Evolutionary conservation across 92 coral and sea anemone genomes (phyloP), one percentile per base, ranked within the genome.

Genomic region (Desmophyllum pertusum): DNA sequence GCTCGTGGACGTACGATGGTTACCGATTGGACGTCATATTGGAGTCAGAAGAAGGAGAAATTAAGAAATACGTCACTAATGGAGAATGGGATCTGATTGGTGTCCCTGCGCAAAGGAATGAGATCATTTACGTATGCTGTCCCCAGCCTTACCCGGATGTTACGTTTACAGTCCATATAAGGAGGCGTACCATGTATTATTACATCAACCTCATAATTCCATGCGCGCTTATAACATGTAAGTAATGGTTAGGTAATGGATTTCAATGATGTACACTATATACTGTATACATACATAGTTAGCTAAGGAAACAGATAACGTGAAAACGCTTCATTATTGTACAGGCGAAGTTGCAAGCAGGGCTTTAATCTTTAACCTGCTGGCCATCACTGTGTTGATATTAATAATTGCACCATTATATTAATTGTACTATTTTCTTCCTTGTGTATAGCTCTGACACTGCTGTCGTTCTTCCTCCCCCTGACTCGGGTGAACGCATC

Each of bases 1-100:
- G 98, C 25, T 95, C 98, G 5, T 95, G 98, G 98, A 95, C 98
- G 1, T 95, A 93, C 89, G 95, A 95, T 79, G 97, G 95, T 29
- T 93, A 83, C 75, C 91, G 94, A 29, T 83, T 96, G 19, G 98
- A 96, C 35, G 91, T 96, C 4, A 90, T 90, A 27, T 81, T 82
- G 30, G 96, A 96, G 61, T 77, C 62, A 13, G 41, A 76, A 2
- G 63, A 61, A 29, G 98, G 96, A 7, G 96, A 94, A 76, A 92
- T 86, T 25, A 70, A 88, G 67, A 96, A 94, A 64, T 96, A 86
- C 73, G 92, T 94, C 2, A 68, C 40, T 23, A 96, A 94, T 38
- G 98, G 98, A 13, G 98, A 96, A 83, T 96, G 98, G 98, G 93
- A 91, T 70, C 55, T 96, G 69, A 86, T 96, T 13, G 89, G 92